A percentile compares a stretch with the other conserved stretches of the same genome.
These are phyloP conservation scores for Geodia barretti DNA, from an alignment of 37 sponge, comb jelly and placozoan species.

Conservation along the genomic window DNA sequence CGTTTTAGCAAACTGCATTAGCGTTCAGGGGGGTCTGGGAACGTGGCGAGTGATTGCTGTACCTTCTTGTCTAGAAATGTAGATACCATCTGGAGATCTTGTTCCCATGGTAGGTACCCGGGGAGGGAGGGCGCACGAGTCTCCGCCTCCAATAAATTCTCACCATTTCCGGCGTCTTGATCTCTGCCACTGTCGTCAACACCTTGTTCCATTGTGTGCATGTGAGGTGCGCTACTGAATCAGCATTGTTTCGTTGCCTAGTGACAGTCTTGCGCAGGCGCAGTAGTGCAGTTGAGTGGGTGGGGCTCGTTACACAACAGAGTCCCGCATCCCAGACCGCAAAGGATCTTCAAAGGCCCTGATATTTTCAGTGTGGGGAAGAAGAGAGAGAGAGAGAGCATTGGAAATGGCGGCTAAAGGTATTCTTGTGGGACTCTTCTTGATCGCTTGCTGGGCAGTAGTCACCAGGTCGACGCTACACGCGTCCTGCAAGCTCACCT, in stretches of 20 bases:
- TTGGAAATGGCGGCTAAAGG: slow-evolving; percentile 14
- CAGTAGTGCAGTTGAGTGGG: neutral
- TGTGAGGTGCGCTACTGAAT: neutral
- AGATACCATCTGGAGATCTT: slow-evolving; percentile 93
- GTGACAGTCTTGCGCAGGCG: neutral
- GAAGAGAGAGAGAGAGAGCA: neutral
- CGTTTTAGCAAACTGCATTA: too few species aligned
- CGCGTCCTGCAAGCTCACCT: slow-evolving; percentile 83
- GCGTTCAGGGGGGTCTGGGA: too few species aligned
- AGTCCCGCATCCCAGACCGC: too few species aligned
- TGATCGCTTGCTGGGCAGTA: neutral
- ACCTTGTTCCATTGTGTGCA: neutral
- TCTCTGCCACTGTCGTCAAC: too few species aligned
- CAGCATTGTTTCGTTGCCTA: neutral
- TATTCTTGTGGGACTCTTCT: neutral
- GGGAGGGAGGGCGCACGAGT: slow-evolving; percentile 9
- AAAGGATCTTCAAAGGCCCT: neutral
- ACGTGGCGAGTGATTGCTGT: too few species aligned
- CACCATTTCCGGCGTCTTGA: too few species aligned
- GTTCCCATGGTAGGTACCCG: slow-evolving; percentile 90
- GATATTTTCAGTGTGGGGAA: neutral
- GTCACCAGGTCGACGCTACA: slow-evolving; percentile 44
- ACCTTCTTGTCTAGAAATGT: slow-evolving; percentile 90
- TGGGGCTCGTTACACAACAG: too few species aligned
- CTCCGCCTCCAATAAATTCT: too few species aligned